Conservation (phyloP, 2,888 invertebrate genomes). For the Villa cingulata region DNA sequence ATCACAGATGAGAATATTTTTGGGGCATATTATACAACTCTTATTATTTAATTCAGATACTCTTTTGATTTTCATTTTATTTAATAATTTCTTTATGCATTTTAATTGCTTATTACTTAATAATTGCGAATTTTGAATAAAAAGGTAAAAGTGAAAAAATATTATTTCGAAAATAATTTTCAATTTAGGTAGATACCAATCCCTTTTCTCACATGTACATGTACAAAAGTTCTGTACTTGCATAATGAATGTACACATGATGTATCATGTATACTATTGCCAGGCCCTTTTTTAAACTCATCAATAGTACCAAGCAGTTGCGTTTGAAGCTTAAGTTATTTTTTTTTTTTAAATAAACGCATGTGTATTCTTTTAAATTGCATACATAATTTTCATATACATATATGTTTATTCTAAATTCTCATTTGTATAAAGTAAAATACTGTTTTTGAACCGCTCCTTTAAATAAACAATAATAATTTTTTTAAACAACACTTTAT, state of each 20-base stretch:
- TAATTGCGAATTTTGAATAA: neutral
- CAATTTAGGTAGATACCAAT: neutral
- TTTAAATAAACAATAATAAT: neutral
- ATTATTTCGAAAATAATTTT: neutral
- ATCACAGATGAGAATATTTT: too few species aligned
- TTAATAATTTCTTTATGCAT: too few species aligned
- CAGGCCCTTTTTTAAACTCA: neutral
- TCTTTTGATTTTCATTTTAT: too few species aligned
- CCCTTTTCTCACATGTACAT: neutral
- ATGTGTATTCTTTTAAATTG: too few species aligned
- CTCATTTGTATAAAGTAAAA: neutral
- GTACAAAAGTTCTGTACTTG: too few species aligned
- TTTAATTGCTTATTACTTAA: too few species aligned
- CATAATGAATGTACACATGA: neutral
- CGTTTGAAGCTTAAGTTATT: neutral
- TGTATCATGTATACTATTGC: neutral
- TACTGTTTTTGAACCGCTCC: neutral
- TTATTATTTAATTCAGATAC: too few species aligned
- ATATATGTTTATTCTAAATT: too few species aligned
- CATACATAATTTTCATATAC: too few species aligned
- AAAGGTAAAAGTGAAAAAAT: neutral
- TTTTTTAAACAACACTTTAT: neutral
- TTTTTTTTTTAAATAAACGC: neutral
- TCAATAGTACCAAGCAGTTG: neutral
- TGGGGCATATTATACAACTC: too few species aligned